Evolutionary conservation across 2,888 invertebrate species (phyloP), one percentile per base, ranked within the genome.

Genomic region (Drosophila hamatofila): DNA sequence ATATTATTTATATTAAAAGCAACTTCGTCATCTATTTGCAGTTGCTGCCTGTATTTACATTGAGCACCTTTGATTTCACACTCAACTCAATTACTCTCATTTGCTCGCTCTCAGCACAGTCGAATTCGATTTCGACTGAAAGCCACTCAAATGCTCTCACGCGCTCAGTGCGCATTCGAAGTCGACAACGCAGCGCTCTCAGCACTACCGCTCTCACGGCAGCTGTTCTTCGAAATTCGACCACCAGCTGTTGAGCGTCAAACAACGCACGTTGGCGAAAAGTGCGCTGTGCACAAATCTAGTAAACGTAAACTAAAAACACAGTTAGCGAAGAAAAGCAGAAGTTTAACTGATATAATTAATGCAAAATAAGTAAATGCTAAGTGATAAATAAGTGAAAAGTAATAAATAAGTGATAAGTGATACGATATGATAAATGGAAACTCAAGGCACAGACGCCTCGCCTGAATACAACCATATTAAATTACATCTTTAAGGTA

Each of bases 211-310:
- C 49, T 30, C 59, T 51, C 67, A 46, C 41, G 14, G 51, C 14
- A 2, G 11, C 8, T 16, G 23, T 12, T 48, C 2, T 67, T 83
- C 67, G 78, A 75, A 71, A 52, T 81, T 75, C 78, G 87, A 79
- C 70, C 27, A 33, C 23, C 76, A 77, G 77, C 77, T 77, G 77
- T 75, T 62, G 59, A 44, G 51, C 18, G 51, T 41, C 11, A 48
- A 58, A 33, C 65, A 25, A 64, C 80, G 72, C 67, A 54, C 72
- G 78, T 78, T 75, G 52, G 0, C 42, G 78, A 42, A 78, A 78
- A 78, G 78, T 78, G 78, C 25, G 80, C 78, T 78, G 76, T 78
- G 76, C 51, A 4, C 57, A 25, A 23, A 1, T 46, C 14, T 67
- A 61, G 25, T 16, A 2, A 60, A 41, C n/a, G 23, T 12, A 14